These are phyloP conservation scores for Zygothrica quintamaculata DNA, from an alignment of 2,888 invertebrate genomes.

Conservation along the genomic window DNA sequence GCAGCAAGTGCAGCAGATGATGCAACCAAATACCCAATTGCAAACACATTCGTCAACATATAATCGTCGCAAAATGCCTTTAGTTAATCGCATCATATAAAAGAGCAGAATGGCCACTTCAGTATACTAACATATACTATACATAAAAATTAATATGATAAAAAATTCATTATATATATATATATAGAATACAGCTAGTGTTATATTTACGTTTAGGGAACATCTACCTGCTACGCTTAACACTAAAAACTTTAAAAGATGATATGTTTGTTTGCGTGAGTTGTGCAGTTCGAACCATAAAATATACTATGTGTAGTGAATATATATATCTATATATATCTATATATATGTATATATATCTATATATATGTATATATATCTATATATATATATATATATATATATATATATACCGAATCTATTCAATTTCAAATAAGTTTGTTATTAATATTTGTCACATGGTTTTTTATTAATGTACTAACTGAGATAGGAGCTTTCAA, in stretches of 20 bases:
- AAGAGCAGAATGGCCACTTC: conserved; percentile 5
- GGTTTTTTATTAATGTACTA: conserved; percentile 30
- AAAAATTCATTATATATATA: conserved; percentile 13
- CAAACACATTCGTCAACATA: conserved; percentile 85
- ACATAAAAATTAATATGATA: too few relatives aligned
- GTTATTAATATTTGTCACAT: conserved; percentile 34
- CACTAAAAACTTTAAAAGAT: conserved; percentile 34
- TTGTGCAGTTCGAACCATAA: conserved; percentile 14
- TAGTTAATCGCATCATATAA: conserved; percentile 86
- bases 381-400: conserved; percentile 5
- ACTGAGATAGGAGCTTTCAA: conserved; percentile 39
- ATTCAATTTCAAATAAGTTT: conserved; percentile 38
- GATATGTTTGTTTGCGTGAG: conserved; percentile 40
- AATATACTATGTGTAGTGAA: conserved; percentile 9
- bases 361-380: conserved; percentile 9
- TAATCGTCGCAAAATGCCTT: conserved; percentile 87
- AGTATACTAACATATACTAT: too few relatives aligned
- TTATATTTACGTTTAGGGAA: conserved; percentile 51
- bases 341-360: conserved; percentile 2
- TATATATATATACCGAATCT: conserved; percentile 14
- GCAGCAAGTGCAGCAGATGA: conserved; percentile 62
- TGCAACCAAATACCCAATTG: conserved; percentile 44
- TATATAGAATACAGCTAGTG: conserved; percentile 48
- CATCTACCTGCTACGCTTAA: conserved; percentile 59
- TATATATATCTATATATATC: conserved; percentile 6